Conservation (phyloP, 2,888 invertebrate genomes). For the Hyles lineata region DNA sequence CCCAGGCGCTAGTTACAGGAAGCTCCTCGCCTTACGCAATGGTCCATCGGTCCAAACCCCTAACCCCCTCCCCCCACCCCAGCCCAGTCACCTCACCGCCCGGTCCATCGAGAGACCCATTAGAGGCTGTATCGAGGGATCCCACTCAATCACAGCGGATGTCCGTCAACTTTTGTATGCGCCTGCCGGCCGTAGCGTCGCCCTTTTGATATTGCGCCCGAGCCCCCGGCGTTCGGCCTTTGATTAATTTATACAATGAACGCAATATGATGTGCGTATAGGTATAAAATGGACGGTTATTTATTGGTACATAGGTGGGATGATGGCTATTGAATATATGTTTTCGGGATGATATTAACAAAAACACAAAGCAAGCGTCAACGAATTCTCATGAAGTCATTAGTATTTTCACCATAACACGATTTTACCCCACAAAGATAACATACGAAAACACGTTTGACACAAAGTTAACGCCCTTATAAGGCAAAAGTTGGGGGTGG, state of each 20-base stretch:
- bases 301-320: neutral
- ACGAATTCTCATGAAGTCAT: too few species aligned
- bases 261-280: neutral
- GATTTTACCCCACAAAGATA: neutral
- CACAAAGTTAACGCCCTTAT: constrained; percentile 30
- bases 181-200: constrained; percentile 51
- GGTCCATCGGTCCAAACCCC: constrained; percentile 37
- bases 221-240: constrained; percentile 48
- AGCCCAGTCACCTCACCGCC: constrained; percentile 39
- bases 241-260: constrained; percentile 53
- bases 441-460: neutral
- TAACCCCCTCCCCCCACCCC: constrained; percentile 34
- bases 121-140: constrained; percentile 72
- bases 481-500: constrained; percentile 40
- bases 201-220: constrained; percentile 62
- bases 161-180: constrained; percentile 75
- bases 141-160: constrained; percentile 75
- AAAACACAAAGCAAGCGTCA: too few species aligned
- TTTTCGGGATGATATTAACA: too few species aligned
- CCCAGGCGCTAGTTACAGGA: constrained; percentile 65
- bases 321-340: neutral
- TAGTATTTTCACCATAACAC: neutral
- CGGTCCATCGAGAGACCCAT: constrained; percentile 65
- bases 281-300: neutral
- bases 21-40: constrained; percentile 57